phyloP scores from a whole-genome alignment of 2,888 invertebrate genomes.

The Lycocerus yunnanus region DNA sequence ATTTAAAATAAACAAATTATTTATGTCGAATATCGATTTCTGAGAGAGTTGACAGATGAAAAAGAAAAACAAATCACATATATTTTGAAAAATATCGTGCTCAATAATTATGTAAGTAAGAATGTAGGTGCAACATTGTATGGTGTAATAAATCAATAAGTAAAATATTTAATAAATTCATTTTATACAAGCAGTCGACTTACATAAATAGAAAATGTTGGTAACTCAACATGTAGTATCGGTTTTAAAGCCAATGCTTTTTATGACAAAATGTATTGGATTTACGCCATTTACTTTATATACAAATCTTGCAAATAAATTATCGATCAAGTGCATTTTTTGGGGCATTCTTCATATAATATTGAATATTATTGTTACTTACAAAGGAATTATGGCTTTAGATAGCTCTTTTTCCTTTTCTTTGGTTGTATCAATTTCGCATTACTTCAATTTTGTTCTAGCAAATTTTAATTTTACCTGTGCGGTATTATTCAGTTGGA shows the following conservation, averaged over 20 bases:
- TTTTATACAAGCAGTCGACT: not conserved
- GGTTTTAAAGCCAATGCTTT: not conserved
- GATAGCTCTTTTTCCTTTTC: not conserved
- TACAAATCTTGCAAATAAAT: not conserved
- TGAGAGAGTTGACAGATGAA: no score
- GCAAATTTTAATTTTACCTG: not conserved
- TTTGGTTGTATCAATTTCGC: not conserved
- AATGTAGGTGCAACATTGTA: not conserved
- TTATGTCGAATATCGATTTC: no score
- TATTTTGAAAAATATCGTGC: no score
- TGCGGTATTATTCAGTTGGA: not conserved
- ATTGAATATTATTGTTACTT: not conserved
- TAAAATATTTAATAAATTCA: not conserved
- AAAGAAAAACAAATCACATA: no score
- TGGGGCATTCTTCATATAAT: not conserved
- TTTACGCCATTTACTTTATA: not conserved
- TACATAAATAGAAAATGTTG: not conserved
- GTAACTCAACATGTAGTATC: not conserved
- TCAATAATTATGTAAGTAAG: no score
- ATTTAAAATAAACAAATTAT: no score
- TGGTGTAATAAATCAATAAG: not conserved
- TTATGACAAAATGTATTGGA: not conserved
- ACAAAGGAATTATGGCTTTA: not conserved
- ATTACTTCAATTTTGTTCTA: not conserved
- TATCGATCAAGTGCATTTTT: not conserved